phyloP scores from a whole-genome alignment of 1,140 invertebrate genomes.

The Procambarus virginalis region DNA sequence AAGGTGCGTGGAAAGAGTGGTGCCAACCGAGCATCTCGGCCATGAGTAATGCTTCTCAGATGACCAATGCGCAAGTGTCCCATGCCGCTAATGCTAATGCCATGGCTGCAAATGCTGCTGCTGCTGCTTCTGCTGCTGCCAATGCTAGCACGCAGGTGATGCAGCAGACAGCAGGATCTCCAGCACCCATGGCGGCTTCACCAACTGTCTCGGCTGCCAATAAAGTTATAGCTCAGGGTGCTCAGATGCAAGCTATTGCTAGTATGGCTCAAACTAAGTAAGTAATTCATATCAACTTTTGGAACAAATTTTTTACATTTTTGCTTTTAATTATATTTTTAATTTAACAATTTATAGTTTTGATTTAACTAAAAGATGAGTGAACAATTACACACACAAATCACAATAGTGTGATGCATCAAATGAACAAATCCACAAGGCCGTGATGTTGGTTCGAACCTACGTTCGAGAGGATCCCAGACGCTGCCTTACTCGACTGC shows the following conservation, averaged over 20 bases:
- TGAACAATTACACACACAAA: too few relatives aligned
- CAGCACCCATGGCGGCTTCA: constrained; percentile 3
- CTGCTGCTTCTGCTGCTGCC: constrained; percentile 17
- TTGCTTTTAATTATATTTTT: neutral
- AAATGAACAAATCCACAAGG: too few relatives aligned
- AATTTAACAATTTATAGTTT: too few relatives aligned
- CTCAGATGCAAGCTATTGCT: constrained; percentile 51
- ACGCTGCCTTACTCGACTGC: too few relatives aligned
- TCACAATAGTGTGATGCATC: too few relatives aligned
- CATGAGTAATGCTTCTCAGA: constrained; percentile 34
- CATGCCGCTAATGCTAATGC: constrained; percentile 24
- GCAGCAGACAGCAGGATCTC: constrained; percentile 23
- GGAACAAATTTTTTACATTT: neutral
- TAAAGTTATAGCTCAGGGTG: constrained; percentile 31
- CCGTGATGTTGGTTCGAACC: too few relatives aligned
- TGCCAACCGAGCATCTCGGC: constrained; percentile 39
- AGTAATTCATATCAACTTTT: neutral
- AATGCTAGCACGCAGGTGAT: constrained; percentile 57
- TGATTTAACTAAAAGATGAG: too few relatives aligned
- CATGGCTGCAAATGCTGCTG: constrained; percentile 16
- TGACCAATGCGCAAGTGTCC: constrained; percentile 35
- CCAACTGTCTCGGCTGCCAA: constrained; percentile 16
- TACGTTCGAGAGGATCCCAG: too few relatives aligned
- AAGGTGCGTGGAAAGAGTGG: constrained; percentile 62
- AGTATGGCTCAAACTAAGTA: constrained; percentile 56